Conservation (phyloP, 2,797 vertebrate genomes). For the Erethizon dorsatum region DNA sequence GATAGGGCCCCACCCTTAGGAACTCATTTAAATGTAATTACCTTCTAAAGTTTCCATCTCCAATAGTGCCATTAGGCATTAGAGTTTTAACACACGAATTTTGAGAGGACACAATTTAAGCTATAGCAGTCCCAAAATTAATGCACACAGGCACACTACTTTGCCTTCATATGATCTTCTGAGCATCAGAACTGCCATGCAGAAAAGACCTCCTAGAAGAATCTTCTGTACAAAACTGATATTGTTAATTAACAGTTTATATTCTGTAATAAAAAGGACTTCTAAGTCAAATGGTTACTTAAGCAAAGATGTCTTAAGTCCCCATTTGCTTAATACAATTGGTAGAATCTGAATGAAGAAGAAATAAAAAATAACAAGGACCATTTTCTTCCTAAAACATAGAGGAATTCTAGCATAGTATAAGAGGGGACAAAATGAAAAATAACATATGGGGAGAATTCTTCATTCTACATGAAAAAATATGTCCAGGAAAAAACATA, state of each 20-base stretch:
- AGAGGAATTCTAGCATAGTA: background rate
- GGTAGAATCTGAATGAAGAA: background rate
- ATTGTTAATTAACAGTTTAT: constrained; percentile 4
- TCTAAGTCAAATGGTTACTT: constrained; percentile 20
- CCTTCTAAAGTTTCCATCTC: background rate
- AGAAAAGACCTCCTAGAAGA: background rate
- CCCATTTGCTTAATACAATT: background rate
- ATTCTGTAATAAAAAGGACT: background rate
- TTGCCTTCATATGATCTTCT: constrained; percentile 13
- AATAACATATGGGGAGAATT: background rate
- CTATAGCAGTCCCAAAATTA: background rate
- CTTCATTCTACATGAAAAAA: background rate
- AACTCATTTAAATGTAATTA: background rate
- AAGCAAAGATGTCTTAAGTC: background rate
- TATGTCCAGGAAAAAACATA: background rate
- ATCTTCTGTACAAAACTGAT: background rate
- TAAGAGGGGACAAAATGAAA: background rate
- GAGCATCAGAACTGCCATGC: background rate
- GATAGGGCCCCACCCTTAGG: background rate
- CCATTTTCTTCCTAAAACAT: background rate
- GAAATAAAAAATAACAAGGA: background rate
- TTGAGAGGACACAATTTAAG: background rate
- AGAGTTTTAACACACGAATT: background rate
- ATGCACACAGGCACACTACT: background rate
- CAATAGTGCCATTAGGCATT: background rate